phyloP scores from a whole-genome alignment of 1,140 invertebrate genomes.

The Drosophila ogumai region DNA sequence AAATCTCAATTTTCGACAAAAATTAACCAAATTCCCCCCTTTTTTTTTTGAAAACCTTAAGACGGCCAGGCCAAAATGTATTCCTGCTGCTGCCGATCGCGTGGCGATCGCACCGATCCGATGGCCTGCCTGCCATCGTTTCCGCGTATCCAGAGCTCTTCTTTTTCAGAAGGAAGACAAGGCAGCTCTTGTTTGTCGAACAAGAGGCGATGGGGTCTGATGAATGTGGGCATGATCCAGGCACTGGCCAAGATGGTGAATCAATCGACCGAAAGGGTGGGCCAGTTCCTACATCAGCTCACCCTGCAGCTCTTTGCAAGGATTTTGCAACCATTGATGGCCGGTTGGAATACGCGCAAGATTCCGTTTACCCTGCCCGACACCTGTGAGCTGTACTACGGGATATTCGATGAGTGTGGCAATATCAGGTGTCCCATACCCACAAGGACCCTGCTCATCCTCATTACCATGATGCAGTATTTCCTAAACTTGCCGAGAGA shows the following conservation, averaged over 20 bases:
- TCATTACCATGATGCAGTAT: slow-evolving; percentile 29
- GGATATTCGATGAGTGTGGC: slow-evolving; percentile 39
- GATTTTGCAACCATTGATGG: slow-evolving; percentile 41
- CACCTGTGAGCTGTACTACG: slow-evolving; percentile 45
- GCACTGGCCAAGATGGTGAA: slow-evolving; percentile 15
- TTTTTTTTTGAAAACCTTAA: slow-evolving; percentile 3
- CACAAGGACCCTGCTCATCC: slow-evolving; percentile 19
- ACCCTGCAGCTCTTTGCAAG: slow-evolving; percentile 47
- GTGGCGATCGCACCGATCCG: slow-evolving; percentile 8
- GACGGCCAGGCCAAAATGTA: slow-evolving; percentile 29
- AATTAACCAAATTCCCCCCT: not conserved
- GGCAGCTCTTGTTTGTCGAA: not conserved
- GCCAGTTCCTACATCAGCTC: slow-evolving; percentile 38
- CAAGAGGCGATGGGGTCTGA: slow-evolving; percentile 31
- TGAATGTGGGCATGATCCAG: slow-evolving; percentile 16
- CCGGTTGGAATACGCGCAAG: slow-evolving; percentile 31
- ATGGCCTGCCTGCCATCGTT: slow-evolving; percentile 9
- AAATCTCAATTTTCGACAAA: not conserved
- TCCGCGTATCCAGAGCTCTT: not conserved
- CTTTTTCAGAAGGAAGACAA: not conserved
- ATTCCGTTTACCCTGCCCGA: slow-evolving; percentile 41
- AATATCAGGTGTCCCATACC: slow-evolving; percentile 36
- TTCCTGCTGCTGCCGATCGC: slow-evolving; percentile 12
- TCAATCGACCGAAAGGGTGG: slow-evolving; percentile 15
- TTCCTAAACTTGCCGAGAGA: slow-evolving; percentile 26